Conservation (phyloP, 2,113 vertebrate genomes). For the Nothobranchius kuhntae region DNA sequence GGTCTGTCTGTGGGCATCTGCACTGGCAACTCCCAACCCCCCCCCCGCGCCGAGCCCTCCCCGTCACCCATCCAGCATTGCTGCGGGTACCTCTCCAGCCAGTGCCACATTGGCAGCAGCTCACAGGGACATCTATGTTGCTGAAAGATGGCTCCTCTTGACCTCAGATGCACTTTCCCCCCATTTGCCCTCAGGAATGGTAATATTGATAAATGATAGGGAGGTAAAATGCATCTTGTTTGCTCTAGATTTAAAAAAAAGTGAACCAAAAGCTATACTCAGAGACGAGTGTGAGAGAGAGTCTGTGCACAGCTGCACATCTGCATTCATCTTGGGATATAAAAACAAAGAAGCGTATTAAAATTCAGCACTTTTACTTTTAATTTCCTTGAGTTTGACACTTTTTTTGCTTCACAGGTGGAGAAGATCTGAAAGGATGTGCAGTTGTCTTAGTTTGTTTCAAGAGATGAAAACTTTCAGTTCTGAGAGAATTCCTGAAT, state of each 20-base stretch:
- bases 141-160: constrained; percentile 41
- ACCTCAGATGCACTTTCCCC: constrained; percentile 56
- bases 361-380: neutral
- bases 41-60: neutral
- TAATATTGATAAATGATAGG: constrained; percentile 31
- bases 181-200: neutral
- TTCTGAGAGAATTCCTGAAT: constrained; percentile 5
- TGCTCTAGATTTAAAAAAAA: neutral
- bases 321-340: neutral
- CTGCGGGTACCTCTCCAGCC: constrained; percentile 52
- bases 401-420: constrained; percentile 2
- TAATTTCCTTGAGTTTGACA: neutral
- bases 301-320: constrained; percentile 17
- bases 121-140: neutral
- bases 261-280: constrained; percentile 11
- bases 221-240: constrained; percentile 30
- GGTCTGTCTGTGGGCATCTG: constrained; percentile 76
- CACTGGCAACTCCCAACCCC: constrained; percentile 49
- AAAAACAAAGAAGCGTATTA: neutral
- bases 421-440: neutral
- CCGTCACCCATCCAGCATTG: constrained; percentile 26
- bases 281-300: fast-evolving
- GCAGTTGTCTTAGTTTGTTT: constrained; percentile 8
- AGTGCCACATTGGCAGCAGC: constrained; percentile 41
- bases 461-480: constrained; percentile 2